Base-by-base conservation (phyloP, 2,888 invertebrate genomes). In the Phymatocera aterrima region DNA sequence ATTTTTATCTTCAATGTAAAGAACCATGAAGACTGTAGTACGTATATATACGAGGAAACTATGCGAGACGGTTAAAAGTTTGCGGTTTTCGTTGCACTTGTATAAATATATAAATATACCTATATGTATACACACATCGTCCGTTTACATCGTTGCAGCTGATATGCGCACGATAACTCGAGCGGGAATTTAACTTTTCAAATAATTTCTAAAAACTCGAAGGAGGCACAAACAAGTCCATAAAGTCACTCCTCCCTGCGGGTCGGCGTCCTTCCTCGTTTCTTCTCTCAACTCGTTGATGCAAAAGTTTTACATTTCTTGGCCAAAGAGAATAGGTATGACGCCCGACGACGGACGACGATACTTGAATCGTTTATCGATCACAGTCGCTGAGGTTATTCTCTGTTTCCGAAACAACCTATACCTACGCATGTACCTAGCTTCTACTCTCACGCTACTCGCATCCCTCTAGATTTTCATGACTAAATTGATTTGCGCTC, bases 171-270 rank as follows among this genome's bases (percentile, higher is more conserved):
- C 31, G 51, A 72, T 72, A 72, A 72, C 72, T 72, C 51, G 51
- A 83, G 80, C 80, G 77, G 70, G 81, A 78, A 83, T 81, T 82
- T 80, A 87, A 87, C 84, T 87, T 87, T 85, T 83, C 86, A 81
- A 83, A 87, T 87, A 87, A 87, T 86, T 87, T 83, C 79, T 84
- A 81, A 85, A 86, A 86, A 83, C 80, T 80, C 79, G 68, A 78
- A 80, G 80, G 74, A 83, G 83, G 84, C 84, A 87, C 87, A 87
- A 87, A 87, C 87, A 87, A 87, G 87, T 83, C 87, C 85, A 87
- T 87, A 87, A 87, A 87, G 87, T 85, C 82, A 72, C 74, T 74
- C 31, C 83, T 79, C 77, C 61, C 74, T 43, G 68, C 46, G 54
- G 57, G 51, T 72, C 79, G 78, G 65, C 79, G 64, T 75, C 18